A percentile compares a stretch with the other conserved stretches of the same genome.
These are phyloP conservation scores for Solenopsis fugax DNA, from an alignment of 1,140 invertebrate species.

Conservation along the genomic window DNA sequence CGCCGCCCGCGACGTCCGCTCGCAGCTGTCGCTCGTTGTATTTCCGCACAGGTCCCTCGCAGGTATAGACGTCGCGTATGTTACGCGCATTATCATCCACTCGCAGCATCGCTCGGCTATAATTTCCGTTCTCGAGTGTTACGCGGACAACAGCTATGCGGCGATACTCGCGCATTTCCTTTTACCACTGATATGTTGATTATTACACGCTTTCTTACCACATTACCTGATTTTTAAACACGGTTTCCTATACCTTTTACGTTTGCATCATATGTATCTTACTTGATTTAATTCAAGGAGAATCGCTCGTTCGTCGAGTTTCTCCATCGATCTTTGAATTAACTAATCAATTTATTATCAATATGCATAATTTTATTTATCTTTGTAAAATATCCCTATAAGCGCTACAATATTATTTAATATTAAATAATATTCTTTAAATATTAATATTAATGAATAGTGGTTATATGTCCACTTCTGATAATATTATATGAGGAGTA, in stretches of 20 bases:
- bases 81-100: conserved; percentile 74
- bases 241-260: conserved; percentile 2
- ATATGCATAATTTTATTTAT: neutral
- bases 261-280: conserved; percentile 8
- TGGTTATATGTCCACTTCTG: no score
- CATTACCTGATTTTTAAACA: neutral
- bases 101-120: conserved; percentile 49
- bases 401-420: no score
- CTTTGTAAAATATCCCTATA: neutral
- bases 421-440: no score
- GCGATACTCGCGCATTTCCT: conserved; percentile 16
- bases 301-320: neutral
- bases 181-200: conserved; percentile 23
- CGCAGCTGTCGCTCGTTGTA: conserved; percentile 19
- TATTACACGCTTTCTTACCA: conserved; percentile 49
- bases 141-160: conserved; percentile 44
- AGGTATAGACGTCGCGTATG: conserved; percentile 61
- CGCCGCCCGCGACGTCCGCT: neutral
- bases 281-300: conserved; percentile 25
- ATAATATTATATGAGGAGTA: no score
- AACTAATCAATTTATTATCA: neutral
- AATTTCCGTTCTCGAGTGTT: conserved; percentile 68
- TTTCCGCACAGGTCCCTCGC: conserved; percentile 38
- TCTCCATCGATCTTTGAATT: neutral
- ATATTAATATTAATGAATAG: no score